These are phyloP conservation scores for Tokudaia tokunoshimensis DNA, from an alignment of 2,797 vertebrate genomes.

Conservation along the genomic window DNA sequence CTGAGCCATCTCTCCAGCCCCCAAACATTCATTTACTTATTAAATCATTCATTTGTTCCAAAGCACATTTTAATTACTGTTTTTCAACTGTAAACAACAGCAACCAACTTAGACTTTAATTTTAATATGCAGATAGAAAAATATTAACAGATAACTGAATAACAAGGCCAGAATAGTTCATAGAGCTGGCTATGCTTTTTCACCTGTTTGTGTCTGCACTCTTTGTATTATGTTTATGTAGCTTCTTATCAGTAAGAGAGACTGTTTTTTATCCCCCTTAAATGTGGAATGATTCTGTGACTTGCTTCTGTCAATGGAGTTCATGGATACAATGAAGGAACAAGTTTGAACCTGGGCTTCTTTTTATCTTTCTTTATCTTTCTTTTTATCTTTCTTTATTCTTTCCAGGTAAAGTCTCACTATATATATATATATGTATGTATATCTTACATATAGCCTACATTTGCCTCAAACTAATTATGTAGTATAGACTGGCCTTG, in stretches of 20 bases:
- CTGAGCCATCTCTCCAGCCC: not conserved
- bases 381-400: not conserved
- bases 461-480: not conserved
- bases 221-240: not conserved
- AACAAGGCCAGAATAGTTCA: not conserved
- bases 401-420: not conserved
- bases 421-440: not conserved
- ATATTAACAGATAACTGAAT: not conserved
- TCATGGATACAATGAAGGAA: not conserved
- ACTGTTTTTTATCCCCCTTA: not conserved
- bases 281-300: not conserved
- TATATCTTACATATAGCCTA: not conserved
- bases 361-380: not conserved
- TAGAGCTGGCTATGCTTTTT: not conserved
- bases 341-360: not conserved
- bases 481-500: not conserved
- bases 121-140: not conserved
- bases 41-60: conserved; percentile 4
- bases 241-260: not conserved
- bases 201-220: not conserved
- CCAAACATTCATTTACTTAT: not conserved
- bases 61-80: not conserved
- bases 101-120: conserved; percentile 1
- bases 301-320: not conserved
- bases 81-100: not conserved